Evolutionary conservation across 2,888 invertebrate species (phyloP), one percentile per base, ranked within the genome.

Genomic region (Thera britannica): DNA sequence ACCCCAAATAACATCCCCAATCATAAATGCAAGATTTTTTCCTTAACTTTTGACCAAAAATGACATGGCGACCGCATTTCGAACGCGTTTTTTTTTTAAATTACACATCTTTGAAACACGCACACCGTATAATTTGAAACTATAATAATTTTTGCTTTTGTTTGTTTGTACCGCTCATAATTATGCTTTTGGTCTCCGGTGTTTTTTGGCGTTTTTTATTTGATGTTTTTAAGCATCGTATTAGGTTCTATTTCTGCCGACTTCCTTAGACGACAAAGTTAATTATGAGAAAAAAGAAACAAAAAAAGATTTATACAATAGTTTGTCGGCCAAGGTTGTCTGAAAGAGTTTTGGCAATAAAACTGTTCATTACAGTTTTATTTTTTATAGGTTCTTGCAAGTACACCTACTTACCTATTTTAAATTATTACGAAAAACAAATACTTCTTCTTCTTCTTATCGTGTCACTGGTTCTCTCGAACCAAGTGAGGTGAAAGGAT

Each of bases 121-220:
- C 57, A 54, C 61, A 36, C 3, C 44, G 36, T 90, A 89, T 90
- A 90, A 90, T 90, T 90, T 90, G 76, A 81, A 78, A 83, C 87
- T 85, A 87, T 90, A 89, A 89, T 90, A 87, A 78, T 75, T 83
- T 83, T 84, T 58, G 62, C 51, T 65, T 62, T 83, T 84, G 80
- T 84, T 77, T 76, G 75, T 77, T 78, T 76, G 75, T 56, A 55
- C 70, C 65, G 71, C 65, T 46, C 71, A 65, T 74, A 72, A 75
- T 75, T 74, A 74, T 46, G 69, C 7, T 9, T 34, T 55, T 44
- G 70, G 57, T 64, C 58, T 12, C 57, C 41, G 72, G 12, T 51
- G 4, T 51, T 9, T 34, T 52, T 34, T 52, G 8, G 52, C 2
- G 6, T 52, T 34, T 7, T 23, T 12, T 7, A 0, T 51, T 23